phyloP scores from a whole-genome alignment of 1,140 invertebrate species.

The Drosophila pachea region DNA sequence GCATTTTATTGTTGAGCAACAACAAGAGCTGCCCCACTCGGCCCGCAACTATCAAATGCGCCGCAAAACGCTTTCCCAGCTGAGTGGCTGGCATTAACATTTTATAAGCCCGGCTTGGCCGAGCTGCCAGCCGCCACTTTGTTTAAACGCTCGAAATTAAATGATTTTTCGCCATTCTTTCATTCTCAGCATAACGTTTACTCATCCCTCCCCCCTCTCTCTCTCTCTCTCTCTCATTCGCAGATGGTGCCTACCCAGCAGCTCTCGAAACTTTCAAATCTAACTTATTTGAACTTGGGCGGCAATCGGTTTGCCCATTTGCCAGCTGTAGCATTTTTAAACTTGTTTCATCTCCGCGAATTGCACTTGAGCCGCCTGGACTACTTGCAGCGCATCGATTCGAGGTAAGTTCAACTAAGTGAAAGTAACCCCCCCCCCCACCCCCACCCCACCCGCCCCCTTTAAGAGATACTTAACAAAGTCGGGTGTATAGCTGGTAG shows the following conservation, averaged over 20 bases:
- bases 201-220: conserved; percentile 11
- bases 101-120: conserved; percentile 43
- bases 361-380: conserved; percentile 85
- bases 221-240: conserved; percentile 31
- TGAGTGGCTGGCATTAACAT: conserved; percentile 64
- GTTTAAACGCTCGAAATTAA: conserved; percentile 52
- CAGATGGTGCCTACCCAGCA: conserved; percentile 85
- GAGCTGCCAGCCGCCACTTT: conserved; percentile 48
- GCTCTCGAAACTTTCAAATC: conserved; percentile 86
- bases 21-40: neutral
- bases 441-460: neutral
- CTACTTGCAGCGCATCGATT: conserved; percentile 84
- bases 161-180: conserved; percentile 12
- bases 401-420: conserved; percentile 78
- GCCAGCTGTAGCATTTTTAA: conserved; percentile 87
- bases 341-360: conserved; percentile 87
- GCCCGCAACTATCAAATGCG: conserved; percentile 37
- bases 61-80: conserved; percentile 63
- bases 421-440: conserved; percentile 25
- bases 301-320: conserved; percentile 87
- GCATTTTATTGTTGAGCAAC: conserved; percentile 39
- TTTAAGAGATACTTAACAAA: conserved; percentile 6
- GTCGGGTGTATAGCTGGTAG: conserved; percentile 4
- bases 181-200: neutral
- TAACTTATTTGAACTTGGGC: conserved; percentile 86